phyloP scores from a whole-genome alignment of 92 coral and sea anemone species.

The Hydrozoanthus gracilis region DNA sequence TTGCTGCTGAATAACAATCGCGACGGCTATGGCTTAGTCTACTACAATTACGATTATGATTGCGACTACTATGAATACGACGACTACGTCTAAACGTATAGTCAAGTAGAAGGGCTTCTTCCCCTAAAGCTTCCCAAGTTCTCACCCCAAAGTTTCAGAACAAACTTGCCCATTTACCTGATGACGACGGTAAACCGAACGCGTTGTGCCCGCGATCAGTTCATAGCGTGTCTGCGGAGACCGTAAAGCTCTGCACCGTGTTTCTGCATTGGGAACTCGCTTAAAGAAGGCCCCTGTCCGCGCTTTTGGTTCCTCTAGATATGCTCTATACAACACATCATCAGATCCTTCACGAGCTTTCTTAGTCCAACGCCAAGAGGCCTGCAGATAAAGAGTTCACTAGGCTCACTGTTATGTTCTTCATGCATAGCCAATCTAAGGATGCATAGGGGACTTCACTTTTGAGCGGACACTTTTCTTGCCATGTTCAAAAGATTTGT shows the following conservation, averaged over 20 bases:
- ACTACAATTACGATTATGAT: too few relatives aligned
- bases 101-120: too few relatives aligned
- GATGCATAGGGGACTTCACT: background rate
- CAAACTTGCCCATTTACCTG: background rate
- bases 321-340: constrained; percentile 20
- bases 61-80: too few relatives aligned
- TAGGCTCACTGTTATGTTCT: background rate
- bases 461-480: too few relatives aligned
- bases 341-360: background rate
- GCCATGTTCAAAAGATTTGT: too few relatives aligned
- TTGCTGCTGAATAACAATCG: too few relatives aligned
- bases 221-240: too few relatives aligned
- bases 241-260: background rate
- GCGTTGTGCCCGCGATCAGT: too few relatives aligned
- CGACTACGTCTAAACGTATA: too few relatives aligned
- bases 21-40: too few relatives aligned
- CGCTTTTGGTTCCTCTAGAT: background rate
- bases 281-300: background rate
- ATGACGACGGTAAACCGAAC: background rate
- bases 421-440: background rate
- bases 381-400: background rate
- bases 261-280: background rate
- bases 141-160: too few relatives aligned
- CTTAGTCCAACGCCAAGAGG: background rate
- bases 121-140: too few relatives aligned